Evolutionary conservation across 1,140 invertebrate genomes (phyloP), one percentile per base, ranked within the genome.

Genomic region (Drosophila jambulina): DNA sequence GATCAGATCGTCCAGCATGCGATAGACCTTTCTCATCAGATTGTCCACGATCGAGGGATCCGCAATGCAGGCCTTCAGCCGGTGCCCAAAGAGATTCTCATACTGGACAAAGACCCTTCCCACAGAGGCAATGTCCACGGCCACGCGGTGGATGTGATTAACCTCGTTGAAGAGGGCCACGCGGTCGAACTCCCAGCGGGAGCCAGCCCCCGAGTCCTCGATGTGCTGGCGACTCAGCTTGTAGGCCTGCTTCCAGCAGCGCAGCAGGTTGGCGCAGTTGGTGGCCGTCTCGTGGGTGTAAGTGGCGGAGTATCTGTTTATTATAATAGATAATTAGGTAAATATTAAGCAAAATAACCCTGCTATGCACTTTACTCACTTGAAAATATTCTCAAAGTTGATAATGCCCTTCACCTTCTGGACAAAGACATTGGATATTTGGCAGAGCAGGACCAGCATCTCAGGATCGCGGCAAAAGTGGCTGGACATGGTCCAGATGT

Each of bases 121-220:
- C 60, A 98, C 95, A 80, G 96, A 94, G 40, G 95, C 94, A 21
- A 98, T 93, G 91, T 98, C 96, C 25, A 95, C 93, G 75, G 96
- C 96, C n/a, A 98, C 96, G 13, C 93, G 93, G 15, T 95, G 95
- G 75, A 98, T 96, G 83, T 98, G 97, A 86, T 98, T 97, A 0
- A 97, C 97, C 53, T 95, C 94, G 10, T 95, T 95, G 91, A 98
- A 98, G 3, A 98, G 93, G 48, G 94, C 94, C 12, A 94, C 95
- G 70, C 96, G 95, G 83, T 98, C 96, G 93, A 99, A 98, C 92
- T 99, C 98, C 98, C 98, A 98, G 17, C 97, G 94, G 12, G 95
- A 94, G 5, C 96, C 97, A 79, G 96, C 96, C 1, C 96, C 96
- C 1, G 96, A 96, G 4, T 95, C 84, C 93, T 98, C 98, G 74